These are phyloP conservation scores for Cynocephalus volans DNA, from an alignment of 2,113 vertebrate genomes.

Conservation along the genomic window DNA sequence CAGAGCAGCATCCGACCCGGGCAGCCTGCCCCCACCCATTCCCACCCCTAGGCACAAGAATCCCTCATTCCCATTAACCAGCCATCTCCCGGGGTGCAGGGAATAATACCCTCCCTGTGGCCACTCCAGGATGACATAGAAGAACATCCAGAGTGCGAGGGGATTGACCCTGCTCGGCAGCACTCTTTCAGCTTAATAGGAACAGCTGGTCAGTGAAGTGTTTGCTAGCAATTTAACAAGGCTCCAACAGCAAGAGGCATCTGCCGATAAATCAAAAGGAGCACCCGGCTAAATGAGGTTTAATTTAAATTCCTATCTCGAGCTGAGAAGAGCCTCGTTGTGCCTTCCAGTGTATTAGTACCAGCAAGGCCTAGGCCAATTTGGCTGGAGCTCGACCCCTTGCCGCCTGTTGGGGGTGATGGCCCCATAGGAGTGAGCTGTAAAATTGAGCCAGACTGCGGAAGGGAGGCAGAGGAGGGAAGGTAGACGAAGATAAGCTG, in stretches of 20 bases:
- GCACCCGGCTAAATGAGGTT: constrained; percentile 85
- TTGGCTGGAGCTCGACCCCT: not conserved
- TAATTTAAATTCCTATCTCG: constrained; percentile 87
- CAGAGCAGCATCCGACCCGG: not conserved
- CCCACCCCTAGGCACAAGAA: constrained; percentile 58
- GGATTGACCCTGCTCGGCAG: constrained; percentile 83
- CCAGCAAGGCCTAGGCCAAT: not conserved
- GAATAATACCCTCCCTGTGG: constrained; percentile 59
- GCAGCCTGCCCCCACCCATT: not conserved
- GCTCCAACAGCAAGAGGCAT: constrained; percentile 85
- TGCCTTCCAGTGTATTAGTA: constrained; percentile 43
- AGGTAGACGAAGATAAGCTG: fast-evolving
- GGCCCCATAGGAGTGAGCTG: not conserved
- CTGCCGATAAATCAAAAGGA: constrained; percentile 90
- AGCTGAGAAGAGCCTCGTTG: constrained; percentile 77
- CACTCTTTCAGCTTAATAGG: constrained; percentile 86
- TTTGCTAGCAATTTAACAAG: constrained; percentile 90
- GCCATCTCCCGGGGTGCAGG: not conserved
- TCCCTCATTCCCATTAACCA: constrained; percentile 78
- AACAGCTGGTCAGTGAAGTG: constrained; percentile 91
- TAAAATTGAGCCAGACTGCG: not conserved
- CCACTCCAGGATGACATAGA: constrained; percentile 48
- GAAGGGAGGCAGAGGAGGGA: not conserved
- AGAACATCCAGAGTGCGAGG: constrained; percentile 77
- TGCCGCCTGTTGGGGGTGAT: not conserved